Base-by-base conservation (phyloP, 2,797 vertebrate species). In the Myioborus melanocephalus region DNA sequence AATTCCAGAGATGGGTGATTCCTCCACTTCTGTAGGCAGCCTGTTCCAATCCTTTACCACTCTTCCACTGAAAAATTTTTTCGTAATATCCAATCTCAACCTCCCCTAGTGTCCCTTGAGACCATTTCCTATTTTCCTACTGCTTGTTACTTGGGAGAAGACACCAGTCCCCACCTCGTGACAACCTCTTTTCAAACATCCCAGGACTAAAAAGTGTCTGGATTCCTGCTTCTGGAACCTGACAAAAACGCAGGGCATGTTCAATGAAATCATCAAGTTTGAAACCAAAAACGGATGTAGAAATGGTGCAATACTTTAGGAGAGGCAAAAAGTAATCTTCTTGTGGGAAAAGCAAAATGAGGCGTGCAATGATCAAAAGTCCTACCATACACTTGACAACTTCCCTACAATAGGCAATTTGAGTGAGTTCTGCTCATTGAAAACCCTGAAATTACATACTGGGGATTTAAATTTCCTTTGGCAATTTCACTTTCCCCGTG, bases 381-480 rank as follows among this genome's bases (percentile, higher is more conserved):
- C 72, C 44, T 50, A 28, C 61, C 22, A 24, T 26, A 71, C 6
- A 83, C 39, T 59, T 49, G 52, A 28, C n/a, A 82, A 41, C 23
- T 49, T 63, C 30, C 52, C 47, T 70, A 55, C 59, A 90, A 72
- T 2, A 86, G 44, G 70, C 87, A 82, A 90, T 79, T 49, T 71
- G 65, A 93, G 32, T 34, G 52, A 80, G 44, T 56, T 85, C 57
- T 94, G 26, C 37, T 87, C 18, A 15, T 56, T 85, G 50, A 92
- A 93, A 93, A 65, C 55, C 53, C 73, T 85, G 75, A 92, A 95
- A 92, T 85, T 80, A 75, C 49, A 63, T 73, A 34, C n/a, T 12
- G 44, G 27, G 63, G 57, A 77, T 84, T 88, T 75, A 73, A 57
- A 90, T 93, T 94, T 91, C 83, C 66, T 95, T 60, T 68, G 71